Percentiles rank a stretch among this genome's conserved stretches.
These are phyloP conservation scores for Iguana delicatissima DNA, from an alignment of 2,797 vertebrate genomes.

Conservation along the genomic window DNA sequence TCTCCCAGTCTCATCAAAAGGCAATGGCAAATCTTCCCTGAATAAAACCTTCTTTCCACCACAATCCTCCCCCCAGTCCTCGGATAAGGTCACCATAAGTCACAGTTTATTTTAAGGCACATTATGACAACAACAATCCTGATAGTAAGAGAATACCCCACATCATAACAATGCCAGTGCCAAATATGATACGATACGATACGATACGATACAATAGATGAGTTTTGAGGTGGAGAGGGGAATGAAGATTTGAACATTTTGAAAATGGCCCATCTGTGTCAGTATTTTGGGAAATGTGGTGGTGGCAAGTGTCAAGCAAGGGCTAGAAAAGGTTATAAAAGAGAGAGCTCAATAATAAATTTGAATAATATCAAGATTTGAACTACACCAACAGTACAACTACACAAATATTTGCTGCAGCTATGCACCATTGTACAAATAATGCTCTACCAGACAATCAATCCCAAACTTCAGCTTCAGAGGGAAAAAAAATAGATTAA, in stretches of 20 bases:
- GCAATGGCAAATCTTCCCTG: no score
- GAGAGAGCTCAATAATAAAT: neutral
- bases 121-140: constrained; percentile 64
- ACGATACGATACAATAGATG: neutral
- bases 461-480: neutral
- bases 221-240: no score
- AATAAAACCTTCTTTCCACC: no score
- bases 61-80: no score
- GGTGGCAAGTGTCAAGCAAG: neutral
- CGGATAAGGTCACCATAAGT: no score
- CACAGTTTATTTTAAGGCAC: no score
- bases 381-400: no score
- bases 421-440: neutral
- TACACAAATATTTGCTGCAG: neutral
- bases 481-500: neutral
- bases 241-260: neutral
- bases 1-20: no score
- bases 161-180: constrained; percentile 7
- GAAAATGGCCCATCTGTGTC: neutral
- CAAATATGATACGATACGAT: neutral
- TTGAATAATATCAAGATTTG: neutral
- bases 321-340: neutral
- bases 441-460: neutral
- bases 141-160: constrained; percentile 62
- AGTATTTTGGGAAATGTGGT: neutral